Percentiles rank a stretch among this genome's conserved stretches.
These are phyloP conservation scores for Epinotia demarniana DNA, from an alignment of 2,888 invertebrate genomes.

Conservation along the genomic window DNA sequence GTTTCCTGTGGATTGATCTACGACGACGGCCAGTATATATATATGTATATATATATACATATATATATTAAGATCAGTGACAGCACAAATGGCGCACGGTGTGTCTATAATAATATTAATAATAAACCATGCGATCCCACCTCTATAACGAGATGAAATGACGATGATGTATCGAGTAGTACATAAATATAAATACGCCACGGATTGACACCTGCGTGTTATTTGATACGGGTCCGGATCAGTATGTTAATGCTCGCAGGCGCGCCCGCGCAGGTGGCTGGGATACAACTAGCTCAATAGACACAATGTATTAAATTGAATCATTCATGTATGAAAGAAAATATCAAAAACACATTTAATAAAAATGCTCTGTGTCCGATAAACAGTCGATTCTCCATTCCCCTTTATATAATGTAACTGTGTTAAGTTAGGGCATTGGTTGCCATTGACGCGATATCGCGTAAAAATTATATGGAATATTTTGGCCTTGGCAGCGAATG, in stretches of 20 bases:
- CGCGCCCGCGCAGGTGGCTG: constrained; percentile 58
- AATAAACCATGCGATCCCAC: neutral
- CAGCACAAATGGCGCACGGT: too few species aligned
- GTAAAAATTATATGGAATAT: too few species aligned
- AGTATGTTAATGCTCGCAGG: constrained; percentile 56
- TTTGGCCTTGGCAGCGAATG: too few species aligned
- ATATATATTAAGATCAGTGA: too few species aligned
- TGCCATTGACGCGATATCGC: too few species aligned
- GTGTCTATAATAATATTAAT: neutral
- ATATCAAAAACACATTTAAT: neutral
- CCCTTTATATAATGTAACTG: neutral
- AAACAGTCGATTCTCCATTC: neutral
- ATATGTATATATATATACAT: too few species aligned
- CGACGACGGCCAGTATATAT: too few species aligned
- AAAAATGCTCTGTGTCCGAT: neutral
- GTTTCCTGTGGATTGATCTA: too few species aligned
- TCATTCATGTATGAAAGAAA: neutral
- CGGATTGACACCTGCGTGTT: constrained; percentile 66
- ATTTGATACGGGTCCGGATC: constrained; percentile 45
- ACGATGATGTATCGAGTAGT: neutral
- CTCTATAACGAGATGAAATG: neutral
- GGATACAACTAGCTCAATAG: neutral
- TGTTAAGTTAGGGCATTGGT: too few species aligned
- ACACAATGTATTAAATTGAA: neutral
- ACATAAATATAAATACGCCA: constrained; percentile 45